Conservation (phyloP, 2,113 vertebrate species). For the Spilogale gracilis region DNA sequence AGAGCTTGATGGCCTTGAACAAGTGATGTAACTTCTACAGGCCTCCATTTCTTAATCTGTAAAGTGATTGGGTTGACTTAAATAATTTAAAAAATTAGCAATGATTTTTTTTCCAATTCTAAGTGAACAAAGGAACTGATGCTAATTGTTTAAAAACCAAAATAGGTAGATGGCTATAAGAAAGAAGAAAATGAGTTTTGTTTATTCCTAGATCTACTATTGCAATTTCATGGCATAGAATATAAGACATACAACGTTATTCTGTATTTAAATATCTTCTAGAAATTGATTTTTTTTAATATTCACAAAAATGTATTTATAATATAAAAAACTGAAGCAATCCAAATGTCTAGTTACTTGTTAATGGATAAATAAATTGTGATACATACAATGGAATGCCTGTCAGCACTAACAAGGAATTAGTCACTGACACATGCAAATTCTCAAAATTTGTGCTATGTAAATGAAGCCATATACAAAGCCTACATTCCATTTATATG, state of each 20-base stretch:
- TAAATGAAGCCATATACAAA: not conserved
- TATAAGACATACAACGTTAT: not conserved
- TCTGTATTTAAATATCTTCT: not conserved
- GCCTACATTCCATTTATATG: not conserved
- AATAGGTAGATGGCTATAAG: not conserved
- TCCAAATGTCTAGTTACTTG: not conserved
- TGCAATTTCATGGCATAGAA: not conserved
- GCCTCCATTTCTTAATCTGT: not conserved
- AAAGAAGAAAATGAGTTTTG: not conserved
- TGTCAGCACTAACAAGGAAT: not conserved
- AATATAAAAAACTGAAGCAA: not conserved
- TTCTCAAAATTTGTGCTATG: not conserved
- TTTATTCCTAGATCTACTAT: not conserved
- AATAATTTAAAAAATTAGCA: not conserved
- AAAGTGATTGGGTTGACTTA: not conserved
- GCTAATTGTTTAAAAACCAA: not conserved
- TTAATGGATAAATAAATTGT: slow-evolving; percentile 10
- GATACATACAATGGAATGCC: not conserved
- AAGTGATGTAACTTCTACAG: not conserved
- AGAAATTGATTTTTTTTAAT: not conserved
- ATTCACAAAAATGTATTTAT: not conserved
- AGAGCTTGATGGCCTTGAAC: not conserved
- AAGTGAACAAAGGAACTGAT: not conserved
- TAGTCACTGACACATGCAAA: not conserved
- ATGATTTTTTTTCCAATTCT: not conserved